Evolutionary conservation across 1,140 invertebrate genomes (phyloP).

Genomic region (Polypedilum vanderplanki): DNA sequence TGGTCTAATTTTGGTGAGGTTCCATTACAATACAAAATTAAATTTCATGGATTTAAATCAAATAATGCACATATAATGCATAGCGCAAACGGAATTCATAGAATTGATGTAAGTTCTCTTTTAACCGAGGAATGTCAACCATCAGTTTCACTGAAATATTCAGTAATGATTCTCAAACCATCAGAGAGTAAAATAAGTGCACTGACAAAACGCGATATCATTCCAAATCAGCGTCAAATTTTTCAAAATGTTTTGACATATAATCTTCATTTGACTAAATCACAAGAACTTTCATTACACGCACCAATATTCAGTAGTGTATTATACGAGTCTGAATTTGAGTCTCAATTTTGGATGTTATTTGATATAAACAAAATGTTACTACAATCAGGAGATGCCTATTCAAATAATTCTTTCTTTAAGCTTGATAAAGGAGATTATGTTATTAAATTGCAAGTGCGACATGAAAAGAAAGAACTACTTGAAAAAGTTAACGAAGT

Average conservation of each 20-base stretch:
- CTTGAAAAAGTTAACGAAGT: conserved; percentile 80
- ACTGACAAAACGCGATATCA: conserved; percentile 68
- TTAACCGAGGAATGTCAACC: conserved; percentile 76
- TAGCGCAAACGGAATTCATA: conserved; percentile 68
- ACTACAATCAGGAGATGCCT: conserved; percentile 80
- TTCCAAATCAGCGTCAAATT: conserved; percentile 79
- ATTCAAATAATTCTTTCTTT: conserved; percentile 67
- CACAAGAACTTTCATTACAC: conserved; percentile 64
- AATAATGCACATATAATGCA: conserved; percentile 58
- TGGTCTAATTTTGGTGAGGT: conserved; percentile 84
- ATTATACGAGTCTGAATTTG: conserved; percentile 90
- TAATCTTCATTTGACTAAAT: conserved; percentile 73
- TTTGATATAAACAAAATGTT: conserved; percentile 89
- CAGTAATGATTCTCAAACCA: conserved; percentile 74
- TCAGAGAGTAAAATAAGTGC: conserved; percentile 69
- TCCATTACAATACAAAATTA: conserved; percentile 64
- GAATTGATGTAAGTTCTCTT: conserved; percentile 63
- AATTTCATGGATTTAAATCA: conserved; percentile 76
- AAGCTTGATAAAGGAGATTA: conserved; percentile 97
- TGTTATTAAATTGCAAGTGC: conserved; percentile 71
- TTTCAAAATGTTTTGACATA: conserved; percentile 85
- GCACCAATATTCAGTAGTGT: conserved; percentile 74
- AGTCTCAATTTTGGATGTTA: conserved; percentile 94
- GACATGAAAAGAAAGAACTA: conserved; percentile 79
- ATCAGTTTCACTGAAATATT: conserved; percentile 63